A percentile compares a stretch with the other conserved stretches of the same genome.
phyloP scores from a whole-genome alignment of 2,113 vertebrate species.

The Entelurus aequoreus region DNA sequence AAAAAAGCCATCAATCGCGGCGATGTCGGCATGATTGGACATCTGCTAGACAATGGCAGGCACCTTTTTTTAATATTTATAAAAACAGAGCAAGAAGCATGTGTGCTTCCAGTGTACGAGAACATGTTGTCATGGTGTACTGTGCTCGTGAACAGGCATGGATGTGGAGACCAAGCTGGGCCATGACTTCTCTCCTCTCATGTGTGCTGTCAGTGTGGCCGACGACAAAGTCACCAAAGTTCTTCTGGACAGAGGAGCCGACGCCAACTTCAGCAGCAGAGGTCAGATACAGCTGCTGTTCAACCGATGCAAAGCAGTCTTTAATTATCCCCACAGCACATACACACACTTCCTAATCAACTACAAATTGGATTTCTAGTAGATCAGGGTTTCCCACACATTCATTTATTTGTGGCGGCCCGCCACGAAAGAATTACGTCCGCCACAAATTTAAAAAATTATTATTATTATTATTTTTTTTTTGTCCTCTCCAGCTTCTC shows the following conservation, averaged over 20 bases:
- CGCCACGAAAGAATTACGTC: too few species aligned
- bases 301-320: too few species aligned
- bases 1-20: constrained; percentile 80
- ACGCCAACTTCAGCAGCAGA: constrained; percentile 84
- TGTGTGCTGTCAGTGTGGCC: constrained; percentile 82
- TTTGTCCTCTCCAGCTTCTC: too few species aligned
- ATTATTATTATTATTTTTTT: too few species aligned
- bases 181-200: constrained; percentile 89
- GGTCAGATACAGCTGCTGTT: constrained; percentile 66
- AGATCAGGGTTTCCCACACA: too few species aligned
- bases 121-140: background rate
- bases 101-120: background rate
- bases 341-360: too few species aligned
- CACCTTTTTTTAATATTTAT: constrained; percentile 1
- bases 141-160: constrained; percentile 69
- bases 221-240: constrained; percentile 76
- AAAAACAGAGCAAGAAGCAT: background rate
- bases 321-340: too few species aligned
- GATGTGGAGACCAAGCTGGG: constrained; percentile 78
- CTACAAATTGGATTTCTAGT: too few species aligned
- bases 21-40: constrained; percentile 70
- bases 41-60: constrained; percentile 76
- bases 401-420: too few species aligned
- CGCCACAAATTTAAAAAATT: too few species aligned
- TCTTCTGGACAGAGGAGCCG: constrained; percentile 86